phyloP scores from a whole-genome alignment of 2,113 vertebrate species.

The Mirza zaza region DNA sequence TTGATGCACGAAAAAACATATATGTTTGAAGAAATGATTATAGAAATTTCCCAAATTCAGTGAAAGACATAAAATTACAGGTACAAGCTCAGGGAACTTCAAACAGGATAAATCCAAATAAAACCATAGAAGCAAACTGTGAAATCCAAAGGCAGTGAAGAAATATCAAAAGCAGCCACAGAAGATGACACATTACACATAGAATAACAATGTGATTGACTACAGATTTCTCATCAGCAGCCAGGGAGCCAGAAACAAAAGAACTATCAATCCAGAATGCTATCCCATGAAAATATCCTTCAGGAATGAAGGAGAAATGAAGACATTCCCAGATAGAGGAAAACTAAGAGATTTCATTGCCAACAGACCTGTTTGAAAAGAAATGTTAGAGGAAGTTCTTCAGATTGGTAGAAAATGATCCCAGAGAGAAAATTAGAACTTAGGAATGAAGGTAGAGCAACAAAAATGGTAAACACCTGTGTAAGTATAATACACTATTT shows the following conservation, averaged over 20 bases:
- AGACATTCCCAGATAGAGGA: not conserved
- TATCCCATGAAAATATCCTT: not conserved
- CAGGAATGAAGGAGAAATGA: not conserved
- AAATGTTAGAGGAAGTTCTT: not conserved
- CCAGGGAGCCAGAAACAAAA: not conserved
- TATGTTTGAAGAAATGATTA: not conserved
- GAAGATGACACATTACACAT: not conserved
- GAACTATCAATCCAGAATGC: not conserved
- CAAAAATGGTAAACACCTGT: not conserved
- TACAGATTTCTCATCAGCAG: not conserved
- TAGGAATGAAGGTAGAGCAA: not conserved
- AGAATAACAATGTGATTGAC: not conserved
- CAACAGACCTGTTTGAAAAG: not conserved
- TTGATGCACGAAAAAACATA: not conserved
- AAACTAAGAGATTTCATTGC: not conserved
- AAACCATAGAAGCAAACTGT: not conserved
- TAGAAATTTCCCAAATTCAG: not conserved
- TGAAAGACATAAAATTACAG: constrained; percentile 12
- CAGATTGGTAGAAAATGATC: not conserved
- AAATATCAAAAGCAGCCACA: not conserved
- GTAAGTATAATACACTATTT: not conserved
- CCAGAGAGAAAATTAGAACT: not conserved
- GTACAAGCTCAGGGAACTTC: not conserved
- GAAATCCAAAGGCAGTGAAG: not conserved
- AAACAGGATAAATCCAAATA: not conserved